phyloP scores from a whole-genome alignment of 1,140 invertebrate genomes.

The Ceratoteleas bidentatus region DNA sequence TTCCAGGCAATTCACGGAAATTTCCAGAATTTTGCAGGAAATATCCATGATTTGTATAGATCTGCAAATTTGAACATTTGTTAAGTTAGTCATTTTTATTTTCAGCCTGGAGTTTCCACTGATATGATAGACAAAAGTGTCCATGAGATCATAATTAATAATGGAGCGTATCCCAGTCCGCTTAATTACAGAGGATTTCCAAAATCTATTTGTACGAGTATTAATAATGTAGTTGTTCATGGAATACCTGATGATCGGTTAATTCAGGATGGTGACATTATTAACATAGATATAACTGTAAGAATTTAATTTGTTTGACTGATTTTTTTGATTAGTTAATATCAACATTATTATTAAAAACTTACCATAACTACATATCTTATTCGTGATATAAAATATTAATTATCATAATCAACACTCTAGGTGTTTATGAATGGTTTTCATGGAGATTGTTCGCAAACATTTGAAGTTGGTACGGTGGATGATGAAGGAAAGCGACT shows the following conservation, averaged over 20 bases:
- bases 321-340: no score
- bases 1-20: no score
- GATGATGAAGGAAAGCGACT: conserved; percentile 87
- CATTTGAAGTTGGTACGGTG: conserved; percentile 91
- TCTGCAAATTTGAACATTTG: no score
- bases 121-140: conserved; percentile 91
- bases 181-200: conserved; percentile 85
- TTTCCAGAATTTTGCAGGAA: no score
- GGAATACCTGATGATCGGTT: conserved; percentile 94
- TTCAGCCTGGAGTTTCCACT: conserved; percentile 91
- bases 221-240: conserved; percentile 97
- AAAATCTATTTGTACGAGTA: conserved; percentile 96
- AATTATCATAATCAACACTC: no score
- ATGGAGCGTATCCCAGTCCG: conserved; percentile 91
- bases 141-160: conserved; percentile 87
- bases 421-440: conserved; percentile 93
- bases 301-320: no score
- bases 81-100: no score
- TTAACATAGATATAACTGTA: conserved; percentile 96
- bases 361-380: no score
- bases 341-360: no score
- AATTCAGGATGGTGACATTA: conserved; percentile 92
- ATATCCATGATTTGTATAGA: no score
- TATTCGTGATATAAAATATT: no score
- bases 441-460: conserved; percentile 96